Evolutionary conservation across 1,140 invertebrate species (phyloP).

Genomic region (Argopecten irradians): DNA sequence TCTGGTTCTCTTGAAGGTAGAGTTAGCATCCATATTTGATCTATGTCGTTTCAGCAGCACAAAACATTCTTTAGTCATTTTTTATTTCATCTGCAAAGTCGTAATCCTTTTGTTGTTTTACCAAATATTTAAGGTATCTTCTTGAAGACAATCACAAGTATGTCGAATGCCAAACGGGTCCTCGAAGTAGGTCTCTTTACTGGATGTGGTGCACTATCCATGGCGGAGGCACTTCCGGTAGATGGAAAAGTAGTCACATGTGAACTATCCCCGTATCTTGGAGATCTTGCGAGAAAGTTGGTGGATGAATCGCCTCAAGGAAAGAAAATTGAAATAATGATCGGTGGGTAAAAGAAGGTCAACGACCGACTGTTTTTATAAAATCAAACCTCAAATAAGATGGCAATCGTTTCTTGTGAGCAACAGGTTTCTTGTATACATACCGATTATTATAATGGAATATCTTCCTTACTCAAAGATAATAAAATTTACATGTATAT

Average conservation of each 20-base stretch:
- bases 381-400: too few species aligned
- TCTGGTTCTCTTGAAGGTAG: neutral
- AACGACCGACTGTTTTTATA: neutral
- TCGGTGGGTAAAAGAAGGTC: constrained; percentile 51
- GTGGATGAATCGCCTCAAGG: constrained; percentile 58
- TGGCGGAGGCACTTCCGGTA: constrained; percentile 66
- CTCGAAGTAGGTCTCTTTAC: constrained; percentile 67
- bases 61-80: too few species aligned
- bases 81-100: too few species aligned
- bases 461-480: too few species aligned
- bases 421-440: too few species aligned
- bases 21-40: too few species aligned
- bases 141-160: constrained; percentile 32
- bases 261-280: constrained; percentile 55
- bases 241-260: constrained; percentile 58
- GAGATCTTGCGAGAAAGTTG: constrained; percentile 46
- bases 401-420: too few species aligned
- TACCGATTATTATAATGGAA: too few species aligned
- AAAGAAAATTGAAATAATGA: constrained; percentile 57
- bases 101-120: too few species aligned
- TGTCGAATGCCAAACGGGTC: constrained; percentile 58
- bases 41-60: too few species aligned
- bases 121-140: neutral
- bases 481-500: too few species aligned
- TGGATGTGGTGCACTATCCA: constrained; percentile 63